Conservation (phyloP, 2,888 invertebrate genomes). For the Chrysolina oricalcia region DNA sequence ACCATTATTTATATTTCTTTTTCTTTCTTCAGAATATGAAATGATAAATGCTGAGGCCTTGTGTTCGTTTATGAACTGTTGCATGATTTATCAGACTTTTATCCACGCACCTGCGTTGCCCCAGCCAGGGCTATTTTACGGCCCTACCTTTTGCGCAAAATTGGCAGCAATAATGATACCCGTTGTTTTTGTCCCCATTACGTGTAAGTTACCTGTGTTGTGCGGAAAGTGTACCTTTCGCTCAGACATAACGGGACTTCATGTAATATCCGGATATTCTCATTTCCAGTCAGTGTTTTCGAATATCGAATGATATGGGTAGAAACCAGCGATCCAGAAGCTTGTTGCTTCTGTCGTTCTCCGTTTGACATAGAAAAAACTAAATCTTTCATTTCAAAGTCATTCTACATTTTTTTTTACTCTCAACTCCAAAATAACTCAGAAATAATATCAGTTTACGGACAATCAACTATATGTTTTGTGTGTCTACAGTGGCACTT, state of each 20-base stretch:
- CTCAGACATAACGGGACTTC: background rate
- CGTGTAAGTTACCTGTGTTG: background rate
- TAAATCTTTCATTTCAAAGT: too few relatives aligned
- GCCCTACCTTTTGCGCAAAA: background rate
- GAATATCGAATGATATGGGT: too few relatives aligned
- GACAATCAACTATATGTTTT: too few relatives aligned
- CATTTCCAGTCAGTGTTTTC: too few relatives aligned
- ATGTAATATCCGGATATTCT: too few relatives aligned
- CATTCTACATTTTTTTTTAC: too few relatives aligned
- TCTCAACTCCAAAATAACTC: too few relatives aligned
- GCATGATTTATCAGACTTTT: constrained; percentile 11
- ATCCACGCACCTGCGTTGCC: constrained; percentile 22
- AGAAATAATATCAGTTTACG: too few relatives aligned
- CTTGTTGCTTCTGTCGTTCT: too few relatives aligned
- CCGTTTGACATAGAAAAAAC: too few relatives aligned
- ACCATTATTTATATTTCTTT: background rate
- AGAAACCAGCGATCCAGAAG: too few relatives aligned
- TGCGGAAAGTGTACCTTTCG: background rate
- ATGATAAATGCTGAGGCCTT: background rate
- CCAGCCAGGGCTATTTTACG: background rate
- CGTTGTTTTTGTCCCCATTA: background rate
- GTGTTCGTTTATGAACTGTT: constrained; percentile 18
- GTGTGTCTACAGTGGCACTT: too few relatives aligned
- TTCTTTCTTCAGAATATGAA: background rate
- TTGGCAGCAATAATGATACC: background rate